A percentile compares a stretch with the other conserved stretches of the same genome.
phyloP scores from a whole-genome alignment of 2,113 vertebrate species.

The Ctenodactylus gundi region DNA sequence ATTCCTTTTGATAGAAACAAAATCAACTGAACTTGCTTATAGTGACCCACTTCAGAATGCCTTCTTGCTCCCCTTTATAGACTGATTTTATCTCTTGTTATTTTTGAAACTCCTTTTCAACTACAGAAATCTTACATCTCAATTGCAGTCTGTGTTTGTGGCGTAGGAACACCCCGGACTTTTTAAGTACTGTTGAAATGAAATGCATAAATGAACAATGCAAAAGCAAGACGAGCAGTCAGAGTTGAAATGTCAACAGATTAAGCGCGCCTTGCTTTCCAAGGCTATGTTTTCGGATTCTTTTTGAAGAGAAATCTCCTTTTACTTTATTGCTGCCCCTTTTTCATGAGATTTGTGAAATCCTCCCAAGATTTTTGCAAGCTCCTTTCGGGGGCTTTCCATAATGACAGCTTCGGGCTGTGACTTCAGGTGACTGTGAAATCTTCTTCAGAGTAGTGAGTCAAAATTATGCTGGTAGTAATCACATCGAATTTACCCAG shows the following conservation, averaged over 20 bases:
- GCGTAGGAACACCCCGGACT: not conserved
- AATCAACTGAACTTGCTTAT: not conserved
- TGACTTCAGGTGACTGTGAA: conserved; percentile 40
- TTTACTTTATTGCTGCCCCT: conserved; percentile 31
- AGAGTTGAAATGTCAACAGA: conserved; percentile 15
- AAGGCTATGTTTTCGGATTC: conserved; percentile 18
- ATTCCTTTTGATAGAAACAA: conserved; percentile 62
- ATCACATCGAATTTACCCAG: conserved; percentile 34
- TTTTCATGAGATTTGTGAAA: conserved; percentile 52
- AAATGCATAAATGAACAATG: conserved; percentile 21
- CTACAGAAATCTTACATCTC: conserved; percentile 12
- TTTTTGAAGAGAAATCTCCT: conserved; percentile 36
- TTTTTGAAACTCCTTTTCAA: not conserved
- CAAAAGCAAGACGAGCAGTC: not conserved
- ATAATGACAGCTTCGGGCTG: conserved; percentile 29
- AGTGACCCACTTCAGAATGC: not conserved
- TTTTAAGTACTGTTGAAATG: conserved; percentile 45
- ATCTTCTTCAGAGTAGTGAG: conserved; percentile 44
- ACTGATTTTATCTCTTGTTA: not conserved
- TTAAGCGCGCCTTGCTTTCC: conserved; percentile 18
- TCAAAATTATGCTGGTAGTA: not conserved
- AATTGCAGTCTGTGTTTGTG: not conserved
- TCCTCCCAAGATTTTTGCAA: conserved; percentile 44
- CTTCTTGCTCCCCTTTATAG: not conserved
- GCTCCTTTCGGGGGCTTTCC: conserved; percentile 46